These are phyloP conservation scores for rat (Rattus norvegicus) DNA, from an alignment of 2,113 vertebrate species.

Conservation along the genomic window GRCr8 NC_086028.1:22973001-22973500, in stretches of 20 bases:
- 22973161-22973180: not conserved
- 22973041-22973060: not conserved
- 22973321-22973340: not conserved
- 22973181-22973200: not conserved
- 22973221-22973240: slow-evolving; percentile 13
- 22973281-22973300: slow-evolving; percentile 42
- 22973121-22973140: not conserved
- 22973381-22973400: slow-evolving; percentile 43
- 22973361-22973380: slow-evolving; percentile 18
- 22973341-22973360: slow-evolving; percentile 1
- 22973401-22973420: slow-evolving; percentile 26
- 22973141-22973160: not conserved
- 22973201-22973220: not conserved
- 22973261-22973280: not conserved
- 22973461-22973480: slow-evolving; percentile 42
- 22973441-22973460: not conserved
- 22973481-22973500: slow-evolving; percentile 67
- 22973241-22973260: not conserved
- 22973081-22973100: not conserved
- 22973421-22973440: not conserved
- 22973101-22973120: not conserved
- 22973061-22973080: not conserved
- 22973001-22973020: not conserved
- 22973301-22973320: not conserved
- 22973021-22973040: too few relatives aligned